These are phyloP conservation scores for Vanacampus margaritifer DNA, from an alignment of 2,113 vertebrate species.

Conservation along the genomic window DNA sequence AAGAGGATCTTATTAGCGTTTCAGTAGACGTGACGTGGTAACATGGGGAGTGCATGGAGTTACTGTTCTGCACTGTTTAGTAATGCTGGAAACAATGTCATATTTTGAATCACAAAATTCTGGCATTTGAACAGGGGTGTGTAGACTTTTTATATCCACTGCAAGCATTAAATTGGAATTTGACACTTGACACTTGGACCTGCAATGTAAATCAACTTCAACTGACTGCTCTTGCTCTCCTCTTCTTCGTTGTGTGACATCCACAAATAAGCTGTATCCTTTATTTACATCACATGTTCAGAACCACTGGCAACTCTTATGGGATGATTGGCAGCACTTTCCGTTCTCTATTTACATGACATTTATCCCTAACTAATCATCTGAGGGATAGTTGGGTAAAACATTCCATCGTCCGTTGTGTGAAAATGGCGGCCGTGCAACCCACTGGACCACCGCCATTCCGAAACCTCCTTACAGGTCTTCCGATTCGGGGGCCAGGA, in stretches of 20 bases:
- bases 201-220: too few species aligned
- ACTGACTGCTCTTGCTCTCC: background rate
- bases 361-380: constrained; percentile 15
- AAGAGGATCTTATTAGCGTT: too few species aligned
- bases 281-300: constrained; percentile 55
- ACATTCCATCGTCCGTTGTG: constrained; percentile 20
- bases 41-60: too few species aligned
- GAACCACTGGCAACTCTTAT: constrained; percentile 4
- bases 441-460: background rate
- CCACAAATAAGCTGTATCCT: constrained; percentile 34
- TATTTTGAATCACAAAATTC: too few species aligned
- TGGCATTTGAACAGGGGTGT: too few species aligned
- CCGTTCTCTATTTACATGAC: constrained; percentile 38
- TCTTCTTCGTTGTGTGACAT: constrained; percentile 16
- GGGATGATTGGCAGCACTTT: constrained; percentile 8
- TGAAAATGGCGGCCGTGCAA: constrained; percentile 5
- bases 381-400: constrained; percentile 16
- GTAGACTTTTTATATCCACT: too few species aligned
- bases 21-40: too few species aligned
- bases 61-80: too few species aligned
- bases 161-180: too few species aligned
- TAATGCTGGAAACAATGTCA: too few species aligned
- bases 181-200: too few species aligned
- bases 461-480: constrained; percentile 77
- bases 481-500: constrained; percentile 85